Evolutionary conservation across 2,888 invertebrate genomes (phyloP), one percentile per base, ranked within the genome.

Genomic region (Gastrophysa polygoni): DNA sequence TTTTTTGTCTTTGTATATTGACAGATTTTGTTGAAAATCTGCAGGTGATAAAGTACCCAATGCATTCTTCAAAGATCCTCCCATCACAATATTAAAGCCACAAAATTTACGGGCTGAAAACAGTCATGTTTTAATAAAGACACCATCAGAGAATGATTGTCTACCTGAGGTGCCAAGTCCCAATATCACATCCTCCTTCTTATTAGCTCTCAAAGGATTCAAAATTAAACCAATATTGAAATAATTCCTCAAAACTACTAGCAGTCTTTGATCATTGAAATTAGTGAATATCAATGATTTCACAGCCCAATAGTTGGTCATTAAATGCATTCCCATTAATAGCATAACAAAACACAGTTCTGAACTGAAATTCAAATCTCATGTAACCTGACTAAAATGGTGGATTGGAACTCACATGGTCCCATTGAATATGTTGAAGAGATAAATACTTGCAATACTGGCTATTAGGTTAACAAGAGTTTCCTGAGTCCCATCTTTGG

Each of bases 401-500:
- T 38, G 20, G 32, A 21, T 17, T 24, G n/a, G n/a, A 55, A 71
- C 80, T 82, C 80, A 84, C 83, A 81, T 75, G 74, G 83, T 77
- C 74, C 85, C 83, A 81, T 85, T 87, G 70, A 90, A 86, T 68
- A 83, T 69, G 6, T 90, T 89, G 44, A 97, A 83, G 56, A 97
- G 81, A 43, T 90, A 81, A 50, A 97, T 85, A 57, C 94, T 95
- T 57, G 88, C 80, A 51, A 96, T 78, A 8, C 96, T 91, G 8
- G 93, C 96, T 38, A 92, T 80, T 47, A 98, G 84, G 83, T 98
- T 98, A 11, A 98, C 96, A 68, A 95, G 88, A 0, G 97, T 98
- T 81, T 98, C 98, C 83, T 98, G 98, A 64, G 96, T 96, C 5
- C 95, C 92, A 79, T 98, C 98, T 83, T 98, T 98, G 0, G 96